Conservation (phyloP, 2,888 invertebrate genomes). For the Odontocerum albicorne region DNA sequence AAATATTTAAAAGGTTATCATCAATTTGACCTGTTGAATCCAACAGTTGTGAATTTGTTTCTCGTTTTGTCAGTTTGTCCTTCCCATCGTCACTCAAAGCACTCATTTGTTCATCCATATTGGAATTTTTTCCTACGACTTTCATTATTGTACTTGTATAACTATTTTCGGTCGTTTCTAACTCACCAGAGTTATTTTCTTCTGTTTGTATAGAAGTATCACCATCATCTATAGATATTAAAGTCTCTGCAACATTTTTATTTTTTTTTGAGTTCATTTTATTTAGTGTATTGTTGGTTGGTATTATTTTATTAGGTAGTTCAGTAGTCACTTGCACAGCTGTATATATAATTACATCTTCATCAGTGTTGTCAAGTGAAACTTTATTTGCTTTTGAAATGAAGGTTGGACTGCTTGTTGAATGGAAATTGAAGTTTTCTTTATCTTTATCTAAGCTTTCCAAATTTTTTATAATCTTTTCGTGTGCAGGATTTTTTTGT, state of each 20-base stretch:
- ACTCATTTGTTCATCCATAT: constrained; percentile 17
- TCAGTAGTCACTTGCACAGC: constrained; percentile 16
- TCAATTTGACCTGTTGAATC: constrained; percentile 43
- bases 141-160: constrained; percentile 32
- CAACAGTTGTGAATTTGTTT: constrained; percentile 41
- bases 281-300: constrained; percentile 3
- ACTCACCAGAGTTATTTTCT: not conserved
- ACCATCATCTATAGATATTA: constrained; percentile 11
- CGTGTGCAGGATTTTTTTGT: constrained; percentile 26
- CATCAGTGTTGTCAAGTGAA: constrained; percentile 8
- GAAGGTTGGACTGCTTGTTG: not conserved
- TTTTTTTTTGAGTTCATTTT: constrained; percentile 1
- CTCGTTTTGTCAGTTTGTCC: constrained; percentile 41
- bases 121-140: constrained; percentile 22
- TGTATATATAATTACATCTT: constrained; percentile 31
- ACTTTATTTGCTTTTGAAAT: not conserved
- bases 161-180: constrained; percentile 16
- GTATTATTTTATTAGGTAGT: constrained; percentile 37
- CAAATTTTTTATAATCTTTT: constrained; percentile 20
- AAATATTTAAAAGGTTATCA: constrained; percentile 42
- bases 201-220: not conserved
- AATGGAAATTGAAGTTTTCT: constrained; percentile 3
- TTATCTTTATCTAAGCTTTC: not conserved
- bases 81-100: constrained; percentile 39
- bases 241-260: constrained; percentile 6